Base-by-base conservation (phyloP, 2,113 vertebrate species). In the Thermophis baileyi region DNA sequence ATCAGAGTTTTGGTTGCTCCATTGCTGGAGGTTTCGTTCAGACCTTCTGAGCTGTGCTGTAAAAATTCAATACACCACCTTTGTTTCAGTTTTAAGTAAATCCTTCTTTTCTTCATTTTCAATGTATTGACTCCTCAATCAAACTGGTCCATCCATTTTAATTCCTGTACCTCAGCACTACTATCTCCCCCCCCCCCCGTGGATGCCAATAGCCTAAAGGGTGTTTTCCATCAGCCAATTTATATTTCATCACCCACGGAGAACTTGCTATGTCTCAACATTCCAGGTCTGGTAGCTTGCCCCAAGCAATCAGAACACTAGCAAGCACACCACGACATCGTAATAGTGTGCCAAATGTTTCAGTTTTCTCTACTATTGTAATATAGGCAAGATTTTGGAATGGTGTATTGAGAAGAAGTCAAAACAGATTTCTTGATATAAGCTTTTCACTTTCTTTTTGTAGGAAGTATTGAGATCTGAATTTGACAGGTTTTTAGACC, bases 401-500 rank as follows among this genome's bases (percentile, higher is more conserved):
- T 4, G n/a, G 44, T 55, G 16, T 49, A 30, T 44, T 90, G 46
- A 87, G 51, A 85, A 93, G 4, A 69, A 93, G 47, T 90, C 81
- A 90, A 85, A 93, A 90, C 54, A 90, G 53, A 87, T 44, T 87
- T n/a, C 44, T 86, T 44, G 87, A 10, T 91, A 6, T 47, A 88
- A 18, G 22, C 22, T 88, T 69, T 88, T 91, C 12, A 22, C 27
- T 8, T 60, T 90, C 50, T 16, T 86, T 90, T 90, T 92, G 5
- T 40, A 20, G 6, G 4, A 14, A 10, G 11, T 51, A 86, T 54
- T 6, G 27, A 85, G 40, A 50, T 22, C 46, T 3, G 24, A 0
- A 12, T 94, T 93, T 85, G 2, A 60, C 91, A 92, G 93, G 85
- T 35, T 91, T 2, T 63, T 0, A 47, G 91, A 95, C 8, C 51